phyloP scores from a whole-genome alignment of 1,140 invertebrate species.

The Agraylea sexmaculata region DNA sequence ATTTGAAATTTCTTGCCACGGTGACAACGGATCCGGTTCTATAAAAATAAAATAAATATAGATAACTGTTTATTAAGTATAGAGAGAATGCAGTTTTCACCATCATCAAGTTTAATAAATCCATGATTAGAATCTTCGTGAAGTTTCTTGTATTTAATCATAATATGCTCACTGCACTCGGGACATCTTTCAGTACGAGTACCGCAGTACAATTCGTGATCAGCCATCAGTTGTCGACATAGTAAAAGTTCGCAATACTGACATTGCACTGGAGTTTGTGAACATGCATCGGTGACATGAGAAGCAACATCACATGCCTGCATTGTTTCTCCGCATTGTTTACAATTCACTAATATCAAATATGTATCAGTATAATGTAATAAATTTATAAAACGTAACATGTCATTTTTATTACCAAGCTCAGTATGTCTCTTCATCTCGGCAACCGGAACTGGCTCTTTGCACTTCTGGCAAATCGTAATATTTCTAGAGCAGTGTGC shows the following conservation, averaged over 20 bases:
- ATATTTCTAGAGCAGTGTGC: conserved; percentile 35
- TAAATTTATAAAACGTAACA: neutral
- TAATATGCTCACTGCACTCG: conserved; percentile 47
- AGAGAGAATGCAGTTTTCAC: conserved; percentile 22
- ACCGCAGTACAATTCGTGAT: conserved; percentile 48
- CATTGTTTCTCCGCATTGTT: conserved; percentile 27
- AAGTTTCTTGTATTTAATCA: conserved; percentile 44
- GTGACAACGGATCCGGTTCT: conserved; percentile 26
- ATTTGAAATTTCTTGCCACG: conserved; percentile 22
- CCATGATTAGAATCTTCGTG: conserved; percentile 44
- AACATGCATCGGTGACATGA: conserved; percentile 31
- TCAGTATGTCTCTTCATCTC: conserved; percentile 29
- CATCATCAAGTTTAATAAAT: conserved; percentile 39
- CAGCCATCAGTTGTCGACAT: conserved; percentile 35
- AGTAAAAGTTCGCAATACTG: conserved; percentile 45
- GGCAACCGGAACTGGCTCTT: conserved; percentile 31
- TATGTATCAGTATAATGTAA: neutral
- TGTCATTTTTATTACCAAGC: conserved; percentile 9
- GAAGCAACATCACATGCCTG: conserved; percentile 30
- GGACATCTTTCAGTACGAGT: conserved; percentile 46
- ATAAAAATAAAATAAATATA: conserved; percentile 16
- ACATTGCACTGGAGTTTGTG: conserved; percentile 32
- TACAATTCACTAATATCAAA: conserved; percentile 13
- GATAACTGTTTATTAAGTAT: conserved; percentile 17
- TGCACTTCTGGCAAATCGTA: conserved; percentile 33